phyloP scores from a whole-genome alignment of 2,113 vertebrate species.

The Excalfactoria chinensis region DNA sequence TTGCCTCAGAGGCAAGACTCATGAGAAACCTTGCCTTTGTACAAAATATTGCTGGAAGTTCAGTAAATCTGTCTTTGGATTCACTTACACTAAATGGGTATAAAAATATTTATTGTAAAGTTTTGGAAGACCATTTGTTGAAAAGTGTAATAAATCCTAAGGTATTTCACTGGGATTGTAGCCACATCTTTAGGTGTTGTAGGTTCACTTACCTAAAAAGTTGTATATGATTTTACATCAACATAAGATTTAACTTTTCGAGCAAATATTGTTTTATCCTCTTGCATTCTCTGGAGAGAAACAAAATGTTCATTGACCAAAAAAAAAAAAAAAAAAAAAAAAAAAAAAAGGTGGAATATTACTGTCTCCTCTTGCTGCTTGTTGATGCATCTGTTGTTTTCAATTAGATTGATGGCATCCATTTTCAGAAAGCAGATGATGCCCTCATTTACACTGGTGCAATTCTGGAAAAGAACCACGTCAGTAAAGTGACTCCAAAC shows the following conservation, averaged over 20 bases:
- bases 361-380: conserved; percentile 39
- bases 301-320: conserved; percentile 53
- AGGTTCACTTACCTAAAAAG: background rate
- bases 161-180: background rate
- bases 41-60: background rate
- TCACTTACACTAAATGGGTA: background rate
- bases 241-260: background rate
- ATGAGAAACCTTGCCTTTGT: background rate
- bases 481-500: conserved; percentile 68
- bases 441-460: conserved; percentile 47
- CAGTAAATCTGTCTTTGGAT: background rate
- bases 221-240: background rate
- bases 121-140: background rate
- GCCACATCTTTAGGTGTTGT: background rate
- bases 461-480: conserved; percentile 57
- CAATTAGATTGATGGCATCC: conserved; percentile 73
- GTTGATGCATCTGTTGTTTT: conserved; percentile 73
- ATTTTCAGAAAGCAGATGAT: conserved; percentile 78
- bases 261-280: background rate
- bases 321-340: conserved; percentile 70
- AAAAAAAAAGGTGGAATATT: conserved; percentile 59
- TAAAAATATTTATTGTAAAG: background rate
- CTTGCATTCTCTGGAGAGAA: conserved; percentile 35
- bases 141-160: background rate
- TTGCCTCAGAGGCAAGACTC: background rate